Base-by-base conservation (phyloP, 2,797 vertebrate species). In the Protosalanx chinensis region DNA sequence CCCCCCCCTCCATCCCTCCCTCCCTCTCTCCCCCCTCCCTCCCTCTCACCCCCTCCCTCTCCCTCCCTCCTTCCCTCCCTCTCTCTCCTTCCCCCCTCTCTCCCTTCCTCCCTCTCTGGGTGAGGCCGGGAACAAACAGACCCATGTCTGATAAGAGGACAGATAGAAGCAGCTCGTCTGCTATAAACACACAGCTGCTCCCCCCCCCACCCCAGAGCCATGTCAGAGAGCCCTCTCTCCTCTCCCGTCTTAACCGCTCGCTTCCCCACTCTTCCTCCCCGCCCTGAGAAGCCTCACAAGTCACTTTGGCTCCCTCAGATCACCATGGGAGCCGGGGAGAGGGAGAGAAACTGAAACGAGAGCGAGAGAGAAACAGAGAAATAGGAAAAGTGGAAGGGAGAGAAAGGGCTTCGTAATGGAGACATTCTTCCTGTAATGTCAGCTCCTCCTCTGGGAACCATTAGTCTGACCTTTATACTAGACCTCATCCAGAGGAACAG, bases 391-490 rank as follows among this genome's bases (percentile, higher is more conserved):
- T 78, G 56, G 64, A 76, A 77, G 66, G 78, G 71, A 57, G 73
- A 35, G 72, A 72, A 81, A 72, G 67, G 35, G 71, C 67, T 77
- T 83, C 84, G 83, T 86, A 82, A 89, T 89, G 78, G 83, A 90
- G 85, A 88, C 84, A 80, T 89, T 90, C 83, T 84, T 77, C 76
- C 70, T 82, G 68, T 88, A 90, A 92, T 91, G 86, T 89, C 90
- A 91, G 86, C 77, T 77, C 75, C 79, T 88, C 90, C 88, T 84
- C 73, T 76, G 88, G 85, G 88, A 90, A 77, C 85, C 88, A 88
- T 89, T 88, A 89, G 79, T 64, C 87, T 91, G 91, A 91, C 91
- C 90, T 92, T 91, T 89, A 76, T 85, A 82, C 86, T 85, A 75
- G 76, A 77, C 79, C 64, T 64, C 72, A 68, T 68, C 77, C 69